Evolutionary conservation across 2,888 invertebrate species (phyloP).

Genomic region (Synergus gifuensis): DNA sequence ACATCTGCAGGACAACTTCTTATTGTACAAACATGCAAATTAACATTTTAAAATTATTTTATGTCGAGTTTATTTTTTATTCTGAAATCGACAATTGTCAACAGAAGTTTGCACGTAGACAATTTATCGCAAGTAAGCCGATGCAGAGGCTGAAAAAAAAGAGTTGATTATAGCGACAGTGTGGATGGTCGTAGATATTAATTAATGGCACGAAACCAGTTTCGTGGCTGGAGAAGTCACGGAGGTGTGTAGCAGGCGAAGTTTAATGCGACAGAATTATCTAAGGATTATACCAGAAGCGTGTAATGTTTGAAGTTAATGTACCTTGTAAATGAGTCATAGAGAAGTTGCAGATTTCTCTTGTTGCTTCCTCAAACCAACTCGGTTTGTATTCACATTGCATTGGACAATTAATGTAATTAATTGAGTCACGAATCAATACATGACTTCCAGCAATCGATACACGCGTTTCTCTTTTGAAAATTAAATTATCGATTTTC

Average conservation of each 20-base stretch:
- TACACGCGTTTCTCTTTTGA: background rate
- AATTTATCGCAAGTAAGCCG: slow-evolving; percentile 4
- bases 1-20: too few relatives aligned
- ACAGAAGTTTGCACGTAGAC: slow-evolving; percentile 8
- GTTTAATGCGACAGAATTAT: slow-evolving; percentile 61
- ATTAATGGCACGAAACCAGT: slow-evolving; percentile 61
- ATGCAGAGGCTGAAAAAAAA: slow-evolving; percentile 26
- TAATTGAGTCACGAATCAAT: background rate
- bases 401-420: background rate
- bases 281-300: slow-evolving; percentile 56
- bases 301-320: slow-evolving; percentile 57
- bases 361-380: slow-evolving; percentile 38
- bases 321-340: slow-evolving; percentile 52
- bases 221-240: slow-evolving; percentile 53
- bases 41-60: background rate
- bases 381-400: background rate
- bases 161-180: slow-evolving; percentile 38
- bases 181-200: slow-evolving; percentile 59
- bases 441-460: background rate
- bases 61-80: background rate
- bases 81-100: slow-evolving; percentile 3
- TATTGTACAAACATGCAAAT: background rate
- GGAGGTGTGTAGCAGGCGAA: slow-evolving; percentile 52
- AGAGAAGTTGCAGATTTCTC: slow-evolving; percentile 35
- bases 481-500: background rate